Base-by-base conservation (phyloP, 2,113 vertebrate genomes). In the Ariopsis seemanni region DNA sequence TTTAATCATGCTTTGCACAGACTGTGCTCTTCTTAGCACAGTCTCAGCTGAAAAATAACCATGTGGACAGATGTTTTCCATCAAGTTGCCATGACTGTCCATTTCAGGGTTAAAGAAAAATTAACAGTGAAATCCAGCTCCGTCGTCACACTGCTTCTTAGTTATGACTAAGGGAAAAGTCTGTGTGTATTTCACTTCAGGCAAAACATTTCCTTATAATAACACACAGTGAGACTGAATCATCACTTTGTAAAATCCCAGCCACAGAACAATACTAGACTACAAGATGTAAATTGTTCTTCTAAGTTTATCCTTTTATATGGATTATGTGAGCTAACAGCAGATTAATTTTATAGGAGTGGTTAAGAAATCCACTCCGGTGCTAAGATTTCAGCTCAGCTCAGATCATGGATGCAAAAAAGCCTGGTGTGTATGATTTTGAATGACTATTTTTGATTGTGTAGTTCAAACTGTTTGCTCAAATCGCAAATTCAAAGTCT, bases 331-430 rank as follows among this genome's bases (percentile, higher is more conserved):
- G 27, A 34, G 52, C 7, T 85, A 88, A 52, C 58, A 7, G 27
- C n/a, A 55, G 34, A 82, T 80, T 85, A 30, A 34, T 80, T 62
- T 86, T 25, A 50, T 78, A 27, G 62, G 82, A 83, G 48, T 25
- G 27, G 27, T 85, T 79, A 17, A 3, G n/a, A 88, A 88, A 82
- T 72, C 53, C n/a, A 34, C n/a, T n/a, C 60, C 62, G 27, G 81
- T 48, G 34, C 48, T 65, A 25, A 48, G 34, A 50, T 82, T 48
- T n/a, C 58, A 22, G 42, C 7, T n/a, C 6, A 82, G 7, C 50
- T 12, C 42, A 42, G 42, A 42, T 8, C 34, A 82, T 25, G 34
- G 12, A 62, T 25, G 34, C 58, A 22, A 50, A 52, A 34, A 22
- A 11, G 0, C 9, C 22, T 12, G 1, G n/a, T 80, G n/a, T 80